phyloP scores from a whole-genome alignment of 2,888 invertebrate genomes.

The Labia minor region DNA sequence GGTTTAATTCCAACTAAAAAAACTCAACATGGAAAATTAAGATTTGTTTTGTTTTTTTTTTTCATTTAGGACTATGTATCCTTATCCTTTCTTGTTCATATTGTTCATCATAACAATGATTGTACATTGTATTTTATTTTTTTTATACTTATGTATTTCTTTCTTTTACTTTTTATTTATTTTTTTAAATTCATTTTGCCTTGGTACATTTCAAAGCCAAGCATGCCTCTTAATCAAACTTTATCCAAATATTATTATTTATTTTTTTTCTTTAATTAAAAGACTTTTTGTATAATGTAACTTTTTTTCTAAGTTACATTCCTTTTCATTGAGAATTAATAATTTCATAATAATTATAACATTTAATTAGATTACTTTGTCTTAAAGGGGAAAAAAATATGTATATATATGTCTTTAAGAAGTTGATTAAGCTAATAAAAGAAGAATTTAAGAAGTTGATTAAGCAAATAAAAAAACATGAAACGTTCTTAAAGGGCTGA shows the following conservation, averaged over 20 bases:
- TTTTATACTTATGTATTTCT: background rate
- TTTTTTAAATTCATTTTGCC: too few relatives aligned
- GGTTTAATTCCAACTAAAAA: background rate
- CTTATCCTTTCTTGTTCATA: too few relatives aligned
- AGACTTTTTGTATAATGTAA: background rate
- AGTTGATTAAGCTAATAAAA: too few relatives aligned
- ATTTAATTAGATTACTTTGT: conserved; percentile 8
- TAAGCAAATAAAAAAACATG: too few relatives aligned
- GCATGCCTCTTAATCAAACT: background rate
- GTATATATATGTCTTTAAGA: background rate
- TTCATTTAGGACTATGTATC: background rate
- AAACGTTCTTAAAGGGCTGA: too few relatives aligned
- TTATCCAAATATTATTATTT: background rate
- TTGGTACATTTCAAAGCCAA: too few relatives aligned
- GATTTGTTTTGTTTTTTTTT: background rate
- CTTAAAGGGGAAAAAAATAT: background rate
- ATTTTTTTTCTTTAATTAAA: background rate
- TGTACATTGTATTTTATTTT: too few relatives aligned
- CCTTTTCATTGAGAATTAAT: background rate
- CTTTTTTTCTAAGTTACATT: background rate
- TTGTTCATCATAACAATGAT: too few relatives aligned
- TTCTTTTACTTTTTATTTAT: background rate
- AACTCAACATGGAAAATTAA: conserved; percentile 1
- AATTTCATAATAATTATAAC: background rate
- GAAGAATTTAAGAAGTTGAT: too few relatives aligned